phyloP scores from a whole-genome alignment of 2,888 invertebrate genomes.

The Eumacrocentrus americanus region DNA sequence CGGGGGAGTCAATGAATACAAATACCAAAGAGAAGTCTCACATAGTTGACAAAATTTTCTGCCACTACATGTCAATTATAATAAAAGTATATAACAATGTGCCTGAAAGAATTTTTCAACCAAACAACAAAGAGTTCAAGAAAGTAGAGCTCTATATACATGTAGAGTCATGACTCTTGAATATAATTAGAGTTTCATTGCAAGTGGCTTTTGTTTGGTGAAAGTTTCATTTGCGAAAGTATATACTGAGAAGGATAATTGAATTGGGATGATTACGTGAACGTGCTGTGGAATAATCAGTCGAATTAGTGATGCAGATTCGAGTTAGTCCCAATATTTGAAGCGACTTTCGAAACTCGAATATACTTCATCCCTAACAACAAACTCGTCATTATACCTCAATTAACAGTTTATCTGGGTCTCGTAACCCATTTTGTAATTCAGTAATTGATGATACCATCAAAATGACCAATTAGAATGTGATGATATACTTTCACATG shows the following conservation, averaged over 20 bases:
- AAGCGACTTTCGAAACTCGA: not conserved
- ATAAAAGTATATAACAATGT: no score
- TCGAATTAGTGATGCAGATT: not conserved
- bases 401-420: not conserved
- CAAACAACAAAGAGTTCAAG: constrained; percentile 11
- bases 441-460: no score
- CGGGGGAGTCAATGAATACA: no score
- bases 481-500: no score
- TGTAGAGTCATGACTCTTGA: no score
- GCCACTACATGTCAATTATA: no score
- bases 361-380: not conserved
- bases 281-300: not conserved
- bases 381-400: not conserved
- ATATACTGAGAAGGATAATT: constrained; percentile 3
- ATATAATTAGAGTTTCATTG: constrained; percentile 1
- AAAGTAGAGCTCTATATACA: no score
- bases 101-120: no score
- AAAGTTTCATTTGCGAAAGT: constrained; percentile 17
- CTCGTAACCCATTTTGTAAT: no score
- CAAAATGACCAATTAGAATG: no score
- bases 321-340: not conserved
- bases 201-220: constrained; percentile 19
- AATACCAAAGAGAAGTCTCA: no score
- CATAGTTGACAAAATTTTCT: no score
- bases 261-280: not conserved